Evolutionary conservation across 2,113 vertebrate genomes (phyloP), one percentile per base, ranked within the genome.

Genomic region (Macaca nemestrina): DNA sequence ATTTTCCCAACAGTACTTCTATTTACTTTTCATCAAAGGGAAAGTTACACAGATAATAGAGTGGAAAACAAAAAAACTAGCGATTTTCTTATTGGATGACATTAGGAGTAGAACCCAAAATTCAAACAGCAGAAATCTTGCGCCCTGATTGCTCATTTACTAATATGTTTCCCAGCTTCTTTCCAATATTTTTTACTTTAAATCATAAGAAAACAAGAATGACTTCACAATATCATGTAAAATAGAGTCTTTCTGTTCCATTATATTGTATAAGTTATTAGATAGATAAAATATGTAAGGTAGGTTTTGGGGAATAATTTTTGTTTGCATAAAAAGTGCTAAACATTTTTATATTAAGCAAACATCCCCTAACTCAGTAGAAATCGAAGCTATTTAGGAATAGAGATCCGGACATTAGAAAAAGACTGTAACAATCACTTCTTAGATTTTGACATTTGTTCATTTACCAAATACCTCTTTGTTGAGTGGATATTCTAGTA

Each of bases 331-430:
- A 61, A 78, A 92, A 98, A 83, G 0, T 8, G 17, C 30, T 55
- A 13, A 90, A 7, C 32, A 18, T 2, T 94, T 97, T 91, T 55
- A 25, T 73, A n/a, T 25, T 94, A 80, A 97, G 78, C 12, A 96
- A 97, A 86, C 18, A 88, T 0, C 30, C 68, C 67, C 48, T 86
- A 25, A 52, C 18, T 70, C 50, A 80, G 9, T 43, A 97, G 50
- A 97, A 87, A 11, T 76, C 0, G 3, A 55, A 22, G 91, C 11
- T 68, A 22, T 81, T 94, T 64, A 93, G 75, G 57, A 78, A 45
- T 0, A 83, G 30, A 90, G 2, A 70, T 52, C 67, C 73, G 45
- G 38, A 79, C 57, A 3, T 38, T 93, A 48, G 80, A 57, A 97
- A 84, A 97, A 35, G 8, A 2, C 18, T 40, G 38, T 95, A 85